These are phyloP conservation scores for Athetis lepigone DNA, from an alignment of 2,888 invertebrate species.

Conservation along the genomic window DNA sequence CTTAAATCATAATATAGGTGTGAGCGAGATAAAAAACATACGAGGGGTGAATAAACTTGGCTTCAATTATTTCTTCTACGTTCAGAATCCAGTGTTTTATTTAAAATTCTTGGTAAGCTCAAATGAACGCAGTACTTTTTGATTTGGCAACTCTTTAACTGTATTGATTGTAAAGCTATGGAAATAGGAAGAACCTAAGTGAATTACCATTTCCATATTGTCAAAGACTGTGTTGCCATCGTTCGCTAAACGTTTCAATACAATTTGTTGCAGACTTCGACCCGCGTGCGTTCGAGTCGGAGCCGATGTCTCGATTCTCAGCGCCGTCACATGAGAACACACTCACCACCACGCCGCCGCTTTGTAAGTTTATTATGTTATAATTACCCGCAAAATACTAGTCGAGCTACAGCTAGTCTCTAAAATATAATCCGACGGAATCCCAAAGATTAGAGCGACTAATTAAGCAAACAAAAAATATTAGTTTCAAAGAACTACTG, in stretches of 20 bases:
- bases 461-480: too few relatives aligned
- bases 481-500: too few relatives aligned
- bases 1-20: too few relatives aligned
- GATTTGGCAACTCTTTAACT: not conserved
- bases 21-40: too few relatives aligned
- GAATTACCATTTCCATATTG: not conserved
- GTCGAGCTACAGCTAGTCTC: too few relatives aligned
- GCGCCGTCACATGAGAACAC: constrained; percentile 71
- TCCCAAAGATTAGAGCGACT: too few relatives aligned
- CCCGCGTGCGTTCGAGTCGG: constrained; percentile 95
- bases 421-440: too few relatives aligned
- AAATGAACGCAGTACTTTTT: not conserved
- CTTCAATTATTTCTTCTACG: too few relatives aligned
- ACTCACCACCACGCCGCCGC: constrained; percentile 91
- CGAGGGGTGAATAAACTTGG: too few relatives aligned
- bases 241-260: not conserved
- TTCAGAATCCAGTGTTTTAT: too few relatives aligned
- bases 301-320: constrained; percentile 79
- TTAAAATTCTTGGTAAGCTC: not conserved
- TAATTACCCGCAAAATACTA: not conserved
- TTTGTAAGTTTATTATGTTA: constrained; percentile 90
- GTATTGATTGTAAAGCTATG: not conserved
- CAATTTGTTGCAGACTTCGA: constrained; percentile 92
- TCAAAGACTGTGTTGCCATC: constrained; percentile 2
- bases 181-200: not conserved